These are phyloP conservation scores for Tychaedon coryphoeus DNA, from an alignment of 2,113 vertebrate species.

Conservation along the genomic window DNA sequence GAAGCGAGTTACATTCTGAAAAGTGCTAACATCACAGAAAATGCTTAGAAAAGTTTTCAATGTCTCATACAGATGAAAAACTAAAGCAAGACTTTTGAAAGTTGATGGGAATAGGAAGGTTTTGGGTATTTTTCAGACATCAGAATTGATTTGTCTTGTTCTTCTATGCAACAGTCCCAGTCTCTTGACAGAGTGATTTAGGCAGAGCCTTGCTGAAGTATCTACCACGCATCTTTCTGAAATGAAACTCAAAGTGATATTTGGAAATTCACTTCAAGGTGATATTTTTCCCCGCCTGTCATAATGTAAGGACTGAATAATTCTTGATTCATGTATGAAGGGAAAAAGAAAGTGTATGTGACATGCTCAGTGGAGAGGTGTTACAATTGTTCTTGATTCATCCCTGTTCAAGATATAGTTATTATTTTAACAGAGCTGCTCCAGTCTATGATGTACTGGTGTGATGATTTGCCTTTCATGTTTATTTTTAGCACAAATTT, in stretches of 20 bases:
- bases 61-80: not conserved
- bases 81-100: not conserved
- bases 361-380: not conserved
- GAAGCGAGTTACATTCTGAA: not conserved
- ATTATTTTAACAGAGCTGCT: not conserved
- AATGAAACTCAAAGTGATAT: not conserved
- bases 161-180: not conserved
- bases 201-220: not conserved
- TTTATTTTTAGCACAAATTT: conserved; percentile 24
- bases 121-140: not conserved
- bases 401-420: not conserved
- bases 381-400: conserved; percentile 24
- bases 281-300: not conserved
- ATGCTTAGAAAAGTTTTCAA: not conserved
- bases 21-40: not conserved
- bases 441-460: not conserved
- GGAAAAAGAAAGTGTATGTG: not conserved
- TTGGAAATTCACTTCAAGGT: conserved; percentile 3
- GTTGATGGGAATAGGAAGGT: not conserved
- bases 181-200: not conserved
- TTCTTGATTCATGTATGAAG: not conserved
- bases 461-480: not conserved
- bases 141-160: not conserved
- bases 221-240: not conserved
- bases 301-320: not conserved